Evolutionary conservation across 2,113 vertebrate species (phyloP).

Genomic region (Camelus bactrianus): DNA sequence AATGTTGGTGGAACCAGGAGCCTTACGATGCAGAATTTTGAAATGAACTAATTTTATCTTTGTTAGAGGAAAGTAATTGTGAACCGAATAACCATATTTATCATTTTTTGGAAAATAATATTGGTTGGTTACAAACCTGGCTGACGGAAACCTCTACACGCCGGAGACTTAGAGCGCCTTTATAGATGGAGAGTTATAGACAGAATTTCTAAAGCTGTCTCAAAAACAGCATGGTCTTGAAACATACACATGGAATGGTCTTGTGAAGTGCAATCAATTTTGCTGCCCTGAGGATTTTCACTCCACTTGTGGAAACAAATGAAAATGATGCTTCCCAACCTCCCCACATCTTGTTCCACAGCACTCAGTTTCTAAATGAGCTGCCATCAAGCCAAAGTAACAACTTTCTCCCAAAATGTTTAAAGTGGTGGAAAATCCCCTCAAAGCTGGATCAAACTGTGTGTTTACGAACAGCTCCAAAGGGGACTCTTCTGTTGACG

Average conservation of each 20-base stretch:
- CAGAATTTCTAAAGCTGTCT: slow-evolving; percentile 48
- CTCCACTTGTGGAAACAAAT: slow-evolving; percentile 62
- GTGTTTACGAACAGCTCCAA: slow-evolving; percentile 57
- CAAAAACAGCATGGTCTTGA: slow-evolving; percentile 16
- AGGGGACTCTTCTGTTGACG: slow-evolving; percentile 58
- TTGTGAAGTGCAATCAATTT: slow-evolving; percentile 7
- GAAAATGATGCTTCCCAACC: slow-evolving; percentile 33
- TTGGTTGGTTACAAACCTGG: slow-evolving; percentile 15
- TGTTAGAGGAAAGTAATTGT: slow-evolving; percentile 25
- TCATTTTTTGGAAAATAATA: slow-evolving; percentile 55
- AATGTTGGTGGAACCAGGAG: slow-evolving; percentile 8
- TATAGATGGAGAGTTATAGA: slow-evolving; percentile 50
- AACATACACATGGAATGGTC: not conserved
- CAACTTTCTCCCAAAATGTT: slow-evolving; percentile 48
- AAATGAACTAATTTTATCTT: slow-evolving; percentile 55
- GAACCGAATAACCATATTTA: not conserved
- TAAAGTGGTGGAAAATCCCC: slow-evolving; percentile 63
- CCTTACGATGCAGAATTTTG: slow-evolving; percentile 41
- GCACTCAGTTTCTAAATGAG: not conserved
- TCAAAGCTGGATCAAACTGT: slow-evolving; percentile 53
- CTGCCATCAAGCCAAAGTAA: slow-evolving; percentile 24
- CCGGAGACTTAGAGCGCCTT: slow-evolving; percentile 46
- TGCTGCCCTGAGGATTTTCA: slow-evolving; percentile 61
- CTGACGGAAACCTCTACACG: slow-evolving; percentile 28
- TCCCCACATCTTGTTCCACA: not conserved